Evolutionary conservation across 1,140 invertebrate genomes (phyloP).

Genomic region (Reticulitermes speratus): DNA sequence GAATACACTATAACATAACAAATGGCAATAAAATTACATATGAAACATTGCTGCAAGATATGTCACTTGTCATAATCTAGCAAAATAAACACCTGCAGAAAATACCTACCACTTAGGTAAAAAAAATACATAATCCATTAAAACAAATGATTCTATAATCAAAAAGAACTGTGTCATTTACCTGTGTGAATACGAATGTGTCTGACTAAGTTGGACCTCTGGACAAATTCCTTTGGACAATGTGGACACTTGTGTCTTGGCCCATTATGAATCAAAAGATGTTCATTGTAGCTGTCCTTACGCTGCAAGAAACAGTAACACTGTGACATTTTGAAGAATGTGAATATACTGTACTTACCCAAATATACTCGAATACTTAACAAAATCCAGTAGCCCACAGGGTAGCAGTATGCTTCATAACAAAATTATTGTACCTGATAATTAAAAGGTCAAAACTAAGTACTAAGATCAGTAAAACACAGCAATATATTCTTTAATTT

Average conservation of each 20-base stretch:
- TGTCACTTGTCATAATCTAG: background rate
- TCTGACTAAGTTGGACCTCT: conserved; percentile 56
- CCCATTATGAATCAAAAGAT: conserved; percentile 55
- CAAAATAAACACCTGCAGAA: background rate
- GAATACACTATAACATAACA: too few species aligned
- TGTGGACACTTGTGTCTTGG: conserved; percentile 56
- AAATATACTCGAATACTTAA: background rate
- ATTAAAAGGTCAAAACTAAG: background rate
- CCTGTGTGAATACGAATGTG: conserved; percentile 55
- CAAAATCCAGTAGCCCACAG: background rate
- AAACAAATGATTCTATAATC: background rate
- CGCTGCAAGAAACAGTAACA: conserved; percentile 44
- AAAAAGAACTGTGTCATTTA: conserved; percentile 24
- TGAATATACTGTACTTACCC: background rate
- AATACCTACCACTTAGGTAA: background rate
- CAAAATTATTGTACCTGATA: background rate
- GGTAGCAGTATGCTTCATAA: background rate
- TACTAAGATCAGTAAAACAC: too few species aligned
- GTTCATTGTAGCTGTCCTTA: conserved; percentile 55
- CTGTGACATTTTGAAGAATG: background rate
- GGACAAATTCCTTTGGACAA: conserved; percentile 56
- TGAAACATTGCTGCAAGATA: too few species aligned
- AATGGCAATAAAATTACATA: too few species aligned
- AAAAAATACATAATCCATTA: background rate
- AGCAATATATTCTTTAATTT: too few species aligned